These are phyloP conservation scores for Falco concolor DNA, from an alignment of 2,797 vertebrate species.

Conservation along the genomic window DNA sequence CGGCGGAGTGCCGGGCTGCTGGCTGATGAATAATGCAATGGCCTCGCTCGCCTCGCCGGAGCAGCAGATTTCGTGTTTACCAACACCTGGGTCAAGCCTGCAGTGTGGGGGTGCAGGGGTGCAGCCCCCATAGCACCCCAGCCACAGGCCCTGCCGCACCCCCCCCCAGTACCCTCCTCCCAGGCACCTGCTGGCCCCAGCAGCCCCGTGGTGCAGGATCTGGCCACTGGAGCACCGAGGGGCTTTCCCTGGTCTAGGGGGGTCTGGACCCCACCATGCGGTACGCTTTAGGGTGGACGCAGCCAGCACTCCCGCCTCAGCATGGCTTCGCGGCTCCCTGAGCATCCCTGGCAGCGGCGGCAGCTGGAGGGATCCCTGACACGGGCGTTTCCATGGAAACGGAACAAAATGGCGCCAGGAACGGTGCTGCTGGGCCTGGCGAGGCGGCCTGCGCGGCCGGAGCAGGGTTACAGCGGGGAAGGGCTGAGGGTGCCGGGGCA, in stretches of 20 bases:
- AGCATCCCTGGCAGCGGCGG: neutral
- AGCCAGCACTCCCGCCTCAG: rapidly evolving
- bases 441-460: neutral
- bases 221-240: neutral
- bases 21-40: constrained; percentile 42
- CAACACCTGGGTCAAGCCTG: neutral
- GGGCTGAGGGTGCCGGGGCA: neutral
- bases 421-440: neutral
- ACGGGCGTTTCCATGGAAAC: constrained; percentile 30
- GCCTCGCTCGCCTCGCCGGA: neutral
- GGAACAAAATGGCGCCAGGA: neutral
- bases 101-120: neutral
- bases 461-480: neutral
- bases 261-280: neutral
- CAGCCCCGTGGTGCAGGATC: neutral
- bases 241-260: neutral
- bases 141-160: neutral
- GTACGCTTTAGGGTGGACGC: rapidly evolving
- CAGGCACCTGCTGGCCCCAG: rapidly evolving
- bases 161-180: rapidly evolving
- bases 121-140: neutral
- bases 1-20: neutral
- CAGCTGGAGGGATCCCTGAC: neutral
- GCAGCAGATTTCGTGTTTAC: neutral
- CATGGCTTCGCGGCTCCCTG: neutral